Base-by-base conservation (phyloP, 2,113 vertebrate genomes). In the Cebidichthys violaceus region DNA sequence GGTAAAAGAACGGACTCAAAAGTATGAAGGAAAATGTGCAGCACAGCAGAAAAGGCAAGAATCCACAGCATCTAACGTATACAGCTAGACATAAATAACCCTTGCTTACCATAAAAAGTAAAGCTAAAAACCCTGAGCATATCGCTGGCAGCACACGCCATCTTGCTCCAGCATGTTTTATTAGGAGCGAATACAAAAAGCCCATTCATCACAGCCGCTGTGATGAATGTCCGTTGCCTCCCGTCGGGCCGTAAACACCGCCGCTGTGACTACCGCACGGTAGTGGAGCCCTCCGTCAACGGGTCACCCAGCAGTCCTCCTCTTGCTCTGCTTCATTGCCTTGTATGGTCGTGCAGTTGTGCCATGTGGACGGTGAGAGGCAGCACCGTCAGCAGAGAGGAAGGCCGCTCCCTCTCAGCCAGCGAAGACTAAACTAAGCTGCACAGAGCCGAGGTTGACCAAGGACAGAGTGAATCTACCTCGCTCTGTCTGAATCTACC, bases 281-380 rank as follows among this genome's bases (percentile, higher is more conserved):
- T 0, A 10, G 35, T 10, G n/a, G 15, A 86, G 52, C 10, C 70
- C 78, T 57, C 72, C 77, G 39, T 65, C 75, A 52, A 61, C 1
- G 41, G 41, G 27, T 60, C 78, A 15, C 15, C 35, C 79, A 33
- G 55, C 73, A 64, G 54, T 15, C 37, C 72, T 62, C 41, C 67
- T 65, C 67, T 29, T n/a, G 1, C 59, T 74, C 73, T 2, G 70
- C 68, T 92, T 69, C 20, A 13, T 71, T 59, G 60, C 91, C 89
- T 88, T 91, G 82, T 92, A 92, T 80, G 91, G 88, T 52, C 17
- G 60, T 88, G 88, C 76, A 90, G 80, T 90, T 89, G 60, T 39
- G 4, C 8, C 64, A 13, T 59, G 79, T 76, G 70, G 70, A 82
- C 93, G 70, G 87, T 6, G 77, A 83, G 87, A 17, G 92, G 93